phyloP scores from a whole-genome alignment of 30 jellyfish, hydroid and myxozoan genomes.

The Rhopilema esculentum region DNA sequence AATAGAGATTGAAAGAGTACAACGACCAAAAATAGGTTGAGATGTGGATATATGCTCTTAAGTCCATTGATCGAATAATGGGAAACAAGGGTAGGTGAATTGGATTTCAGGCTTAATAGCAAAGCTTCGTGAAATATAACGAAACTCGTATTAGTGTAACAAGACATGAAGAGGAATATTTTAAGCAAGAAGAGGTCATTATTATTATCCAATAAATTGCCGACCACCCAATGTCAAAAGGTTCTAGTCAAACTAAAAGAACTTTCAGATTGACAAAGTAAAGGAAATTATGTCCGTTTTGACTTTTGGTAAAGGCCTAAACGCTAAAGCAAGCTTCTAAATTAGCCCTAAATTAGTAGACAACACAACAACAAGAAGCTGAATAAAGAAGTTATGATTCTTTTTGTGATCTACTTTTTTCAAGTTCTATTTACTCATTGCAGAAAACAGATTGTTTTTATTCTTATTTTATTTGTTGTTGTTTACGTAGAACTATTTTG shows the following conservation, averaged over 20 bases:
- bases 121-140: neutral
- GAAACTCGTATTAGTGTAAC: neutral
- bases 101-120: neutral
- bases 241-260: neutral
- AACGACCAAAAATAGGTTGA: neutral
- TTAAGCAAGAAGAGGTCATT: neutral
- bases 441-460: too few relatives aligned
- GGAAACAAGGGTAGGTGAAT: neutral
- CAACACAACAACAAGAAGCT: too few relatives aligned
- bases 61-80: neutral
- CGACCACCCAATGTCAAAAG: neutral
- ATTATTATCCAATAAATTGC: neutral
- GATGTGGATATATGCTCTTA: neutral
- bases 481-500: too few relatives aligned
- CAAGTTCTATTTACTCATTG: too few relatives aligned
- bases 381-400: too few relatives aligned
- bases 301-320: neutral
- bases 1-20: neutral
- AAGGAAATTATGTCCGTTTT: neutral
- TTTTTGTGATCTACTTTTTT: too few relatives aligned
- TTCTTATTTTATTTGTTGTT: too few relatives aligned
- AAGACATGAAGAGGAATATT: neutral
- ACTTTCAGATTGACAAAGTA: neutral
- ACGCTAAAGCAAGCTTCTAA: neutral
- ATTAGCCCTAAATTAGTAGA: too few relatives aligned